Base-by-base conservation (phyloP, 2,888 invertebrate genomes). In the Andricus quercusramuli region DNA sequence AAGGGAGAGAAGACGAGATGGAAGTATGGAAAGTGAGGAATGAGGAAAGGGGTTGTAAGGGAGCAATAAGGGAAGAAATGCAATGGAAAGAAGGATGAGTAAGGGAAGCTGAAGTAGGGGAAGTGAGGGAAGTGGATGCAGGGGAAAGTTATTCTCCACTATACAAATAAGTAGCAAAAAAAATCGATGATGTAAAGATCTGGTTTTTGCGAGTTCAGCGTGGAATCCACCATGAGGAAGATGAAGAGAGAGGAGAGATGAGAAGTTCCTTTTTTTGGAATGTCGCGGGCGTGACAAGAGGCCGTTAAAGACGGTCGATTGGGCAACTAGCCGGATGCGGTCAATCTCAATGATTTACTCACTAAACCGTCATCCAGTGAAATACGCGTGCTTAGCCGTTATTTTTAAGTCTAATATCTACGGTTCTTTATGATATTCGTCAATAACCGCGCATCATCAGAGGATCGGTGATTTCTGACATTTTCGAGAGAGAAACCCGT, bases 271-370 rank as follows among this genome's bases (percentile, higher is more conserved):
- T 85, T 86, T 86, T 83, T 85, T 83, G 87, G 88, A 89, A 90
- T 89, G 90, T 90, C 88, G 87, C 90, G 85, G 88, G 88, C 88
- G 90, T 90, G 88, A 89, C 89, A 86, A 86, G 86, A 84, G 88
- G 83, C 87, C 88, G 88, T 89, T 89, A 88, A 88, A 83, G 82
- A 81, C 85, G 79, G 76, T 84, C 86, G 88, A 89, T 90, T 89
- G 88, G 87, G 87, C 88, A 89, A 90, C 70, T 70, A 89, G 89
- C 89, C 90, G 91, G 91, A 91, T 91, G 88, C 89, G 90, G 89
- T 89, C 89, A 86, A 87, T 89, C 87, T 87, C 85, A 85, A 87
- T 90, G 89, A 91, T 90, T 90, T 88, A 90, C 82, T 87, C 88
- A 86, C 81, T 79, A 87, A 88, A 84, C 83, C 87, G 85, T 86